A percentile compares a stretch with the other conserved stretches of the same genome.
Conservation (phyloP, 2,888 invertebrate genomes). For the Augochlorella aurata region DNA sequence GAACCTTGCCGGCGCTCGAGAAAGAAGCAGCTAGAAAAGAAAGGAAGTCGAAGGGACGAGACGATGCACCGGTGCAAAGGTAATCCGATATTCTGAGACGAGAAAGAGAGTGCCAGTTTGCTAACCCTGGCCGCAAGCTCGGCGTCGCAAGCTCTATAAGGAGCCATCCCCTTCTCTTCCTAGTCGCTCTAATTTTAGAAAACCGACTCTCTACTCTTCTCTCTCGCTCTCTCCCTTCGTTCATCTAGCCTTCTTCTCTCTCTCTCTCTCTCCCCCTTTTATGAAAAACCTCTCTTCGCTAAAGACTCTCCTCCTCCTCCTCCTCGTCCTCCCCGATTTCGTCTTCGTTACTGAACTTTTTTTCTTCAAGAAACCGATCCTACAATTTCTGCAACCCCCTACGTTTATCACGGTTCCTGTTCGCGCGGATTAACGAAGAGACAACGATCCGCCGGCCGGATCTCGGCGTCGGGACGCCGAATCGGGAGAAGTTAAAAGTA, state of each 20-base stretch:
- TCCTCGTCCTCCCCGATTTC: slow-evolving; percentile 37
- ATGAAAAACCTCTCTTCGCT: not conserved
- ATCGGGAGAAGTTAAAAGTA: slow-evolving; percentile 2
- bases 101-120: slow-evolving; percentile 72
- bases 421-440: not conserved
- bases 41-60: slow-evolving; percentile 65
- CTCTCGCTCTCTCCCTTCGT: slow-evolving; percentile 32
- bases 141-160: slow-evolving; percentile 79
- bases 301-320: slow-evolving; percentile 17
- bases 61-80: slow-evolving; percentile 66
- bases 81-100: slow-evolving; percentile 74
- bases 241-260: slow-evolving; percentile 7
- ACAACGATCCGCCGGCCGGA: not conserved
- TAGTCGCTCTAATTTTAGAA: slow-evolving; percentile 79
- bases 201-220: slow-evolving; percentile 58
- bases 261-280: slow-evolving; percentile 24
- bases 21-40: slow-evolving; percentile 61
- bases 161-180: slow-evolving; percentile 77
- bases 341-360: slow-evolving; percentile 41
- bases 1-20: slow-evolving; percentile 55
- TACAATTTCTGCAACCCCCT: not conserved
- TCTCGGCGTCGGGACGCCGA: not conserved
- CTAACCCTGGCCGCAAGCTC: slow-evolving; percentile 78
- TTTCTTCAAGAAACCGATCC: slow-evolving; percentile 27
- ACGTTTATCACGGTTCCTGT: not conserved